phyloP scores from a whole-genome alignment of 2,113 vertebrate species.

The Hydrochoerus hydrochaeris region DNA sequence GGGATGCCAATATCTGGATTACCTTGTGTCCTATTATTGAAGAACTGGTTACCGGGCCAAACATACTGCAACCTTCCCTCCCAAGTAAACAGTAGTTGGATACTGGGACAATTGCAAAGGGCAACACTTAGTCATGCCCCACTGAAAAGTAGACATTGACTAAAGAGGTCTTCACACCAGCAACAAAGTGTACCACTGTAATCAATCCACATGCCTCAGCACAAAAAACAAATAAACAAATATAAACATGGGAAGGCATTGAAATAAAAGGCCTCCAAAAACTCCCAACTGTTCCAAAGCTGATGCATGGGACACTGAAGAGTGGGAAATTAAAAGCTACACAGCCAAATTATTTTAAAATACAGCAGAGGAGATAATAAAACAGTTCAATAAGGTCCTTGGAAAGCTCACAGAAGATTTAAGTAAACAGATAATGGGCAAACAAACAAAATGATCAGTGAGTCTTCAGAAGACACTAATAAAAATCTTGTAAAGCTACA shows the following conservation, averaged over 20 bases:
- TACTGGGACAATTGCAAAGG: not conserved
- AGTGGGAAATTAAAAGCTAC: not conserved
- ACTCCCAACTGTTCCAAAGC: not conserved
- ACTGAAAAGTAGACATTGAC: not conserved
- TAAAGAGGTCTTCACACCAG: not conserved
- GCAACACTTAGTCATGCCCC: not conserved
- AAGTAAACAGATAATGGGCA: not conserved
- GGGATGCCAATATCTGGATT: not conserved
- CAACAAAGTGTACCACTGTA: not conserved
- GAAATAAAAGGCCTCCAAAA: not conserved
- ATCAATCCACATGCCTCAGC: not conserved
- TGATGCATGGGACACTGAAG: not conserved
- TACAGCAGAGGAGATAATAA: not conserved
- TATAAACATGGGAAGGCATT: not conserved
- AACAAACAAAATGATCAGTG: not conserved
- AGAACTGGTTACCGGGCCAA: not conserved
- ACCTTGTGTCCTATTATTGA: not conserved
- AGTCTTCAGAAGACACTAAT: not conserved
- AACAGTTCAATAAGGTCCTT: not conserved
- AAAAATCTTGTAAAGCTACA: not conserved
- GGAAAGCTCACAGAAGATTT: not conserved
- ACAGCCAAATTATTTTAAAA: not conserved
- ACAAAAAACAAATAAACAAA: not conserved
- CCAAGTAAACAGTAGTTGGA: not conserved
- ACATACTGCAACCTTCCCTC: not conserved